A percentile compares a stretch with the other conserved stretches of the same genome.
phyloP scores from a whole-genome alignment of 1,140 invertebrate species.

The Teleogryllus occipitalis region DNA sequence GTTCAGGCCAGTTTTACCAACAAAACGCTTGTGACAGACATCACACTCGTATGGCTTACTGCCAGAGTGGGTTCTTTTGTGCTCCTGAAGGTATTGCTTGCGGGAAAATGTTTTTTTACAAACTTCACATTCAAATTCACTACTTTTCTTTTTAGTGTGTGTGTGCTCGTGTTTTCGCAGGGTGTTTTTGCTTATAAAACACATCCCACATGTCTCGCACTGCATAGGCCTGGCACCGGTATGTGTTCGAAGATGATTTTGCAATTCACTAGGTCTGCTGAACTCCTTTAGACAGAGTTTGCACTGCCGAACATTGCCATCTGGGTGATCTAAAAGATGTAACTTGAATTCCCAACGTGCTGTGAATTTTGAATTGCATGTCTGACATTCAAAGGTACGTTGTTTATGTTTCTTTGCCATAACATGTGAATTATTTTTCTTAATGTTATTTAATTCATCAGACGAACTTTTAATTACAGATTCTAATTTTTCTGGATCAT shows the following conservation, averaged over 20 bases:
- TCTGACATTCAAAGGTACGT: slow-evolving; percentile 1
- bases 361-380: slow-evolving; percentile 17
- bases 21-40: slow-evolving; percentile 22
- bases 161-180: slow-evolving; percentile 19
- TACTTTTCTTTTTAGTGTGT: slow-evolving; percentile 11
- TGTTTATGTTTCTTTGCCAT: neutral
- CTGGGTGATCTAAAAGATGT: slow-evolving; percentile 18
- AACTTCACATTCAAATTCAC: slow-evolving; percentile 17
- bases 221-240: slow-evolving; percentile 18
- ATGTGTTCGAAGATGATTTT: slow-evolving; percentile 19
- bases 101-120: slow-evolving; percentile 20
- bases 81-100: slow-evolving; percentile 45
- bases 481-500: neutral
- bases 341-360: slow-evolving; percentile 10
- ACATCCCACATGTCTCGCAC: slow-evolving; percentile 19
- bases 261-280: slow-evolving; percentile 17
- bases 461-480: neutral
- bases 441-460: neutral
- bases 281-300: slow-evolving; percentile 20
- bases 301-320: slow-evolving; percentile 19
- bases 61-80: slow-evolving; percentile 53
- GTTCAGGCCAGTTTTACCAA: slow-evolving; percentile 23
- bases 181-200: slow-evolving; percentile 18
- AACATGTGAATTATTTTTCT: neutral
- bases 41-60: slow-evolving; percentile 50